Evolutionary conservation across 2,888 invertebrate species (phyloP), one percentile per base, ranked within the genome.

Genomic region (Apeira syringaria): DNA sequence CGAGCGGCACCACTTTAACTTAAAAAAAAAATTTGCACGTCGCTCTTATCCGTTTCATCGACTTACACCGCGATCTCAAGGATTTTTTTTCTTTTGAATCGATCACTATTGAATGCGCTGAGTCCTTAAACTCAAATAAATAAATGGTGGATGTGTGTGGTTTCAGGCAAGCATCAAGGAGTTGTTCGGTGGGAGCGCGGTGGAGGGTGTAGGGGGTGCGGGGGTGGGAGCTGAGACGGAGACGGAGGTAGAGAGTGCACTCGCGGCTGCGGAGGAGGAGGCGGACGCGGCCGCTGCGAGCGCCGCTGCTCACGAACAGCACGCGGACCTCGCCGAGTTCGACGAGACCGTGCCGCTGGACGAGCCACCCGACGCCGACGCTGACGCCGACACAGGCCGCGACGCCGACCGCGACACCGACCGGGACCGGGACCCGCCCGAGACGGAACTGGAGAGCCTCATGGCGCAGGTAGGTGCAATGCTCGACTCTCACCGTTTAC

Each of bases 221-320:
- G 7, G 34, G 48, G 38, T n/a, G 41, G 20, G 27, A 8, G 11
- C 8, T 17, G 49, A 17, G 17, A 82, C 95, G 96, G 79, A 85
- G 96, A 40, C 95, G 96, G 74, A 96, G 52, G 93, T 96, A 48
- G 97, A 97, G 85, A 92, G 87, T 58, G 98, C 98, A 29, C 90
- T 99, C 50, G 96, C 97, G 12, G 95, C 96, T 36, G 98, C 96
- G 33, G 98, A 99, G 84, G 99, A 99, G 83, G 98, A 98, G 74
- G 95, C 95, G 44, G 99, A 99, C 87, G 98, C 97, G 10, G 94
- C 94, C 59, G 98, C 98, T 5, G 97, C 98, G 0, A 93, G 92
- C 64, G 95, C 94, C 0, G 98, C 98, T n/a, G 2, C 95, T 96
- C 64, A 97, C 96, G 2, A 98, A 99, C 86, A 96, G 94, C 24